Percentiles rank a stretch among this genome's conserved stretches.
These are phyloP conservation scores for Diplolepis rosae DNA, from an alignment of 2,888 invertebrate genomes.

Conservation along the genomic window DNA sequence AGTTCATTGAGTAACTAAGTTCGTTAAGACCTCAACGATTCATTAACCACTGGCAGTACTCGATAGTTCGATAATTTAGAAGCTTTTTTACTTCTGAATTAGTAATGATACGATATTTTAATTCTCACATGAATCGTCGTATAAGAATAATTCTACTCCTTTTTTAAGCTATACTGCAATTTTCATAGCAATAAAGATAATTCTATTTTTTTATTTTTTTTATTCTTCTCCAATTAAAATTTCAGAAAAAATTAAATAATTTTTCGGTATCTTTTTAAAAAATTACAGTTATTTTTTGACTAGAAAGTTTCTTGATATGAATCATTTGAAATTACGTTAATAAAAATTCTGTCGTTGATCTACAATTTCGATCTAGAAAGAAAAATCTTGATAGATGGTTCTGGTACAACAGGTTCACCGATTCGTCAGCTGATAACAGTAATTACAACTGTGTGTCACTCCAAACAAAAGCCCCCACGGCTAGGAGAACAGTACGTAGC, in stretches of 20 bases:
- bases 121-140: no score
- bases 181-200: no score
- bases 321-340: background rate
- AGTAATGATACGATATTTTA: background rate
- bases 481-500: conserved; percentile 52
- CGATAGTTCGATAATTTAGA: background rate
- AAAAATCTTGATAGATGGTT: conserved; percentile 55
- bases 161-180: no score
- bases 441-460: conserved; percentile 68
- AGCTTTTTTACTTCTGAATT: background rate
- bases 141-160: no score
- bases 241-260: no score
- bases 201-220: no score
- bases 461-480: conserved; percentile 56
- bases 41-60: background rate
- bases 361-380: background rate
- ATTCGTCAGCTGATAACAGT: conserved; percentile 66
- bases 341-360: background rate
- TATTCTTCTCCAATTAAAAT: no score
- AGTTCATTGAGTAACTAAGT: background rate
- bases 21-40: background rate
- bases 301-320: background rate
- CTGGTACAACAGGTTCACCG: conserved; percentile 63
- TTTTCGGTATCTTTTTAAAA: no score
- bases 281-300: background rate